Evolutionary conservation across 2,113 vertebrate genomes (phyloP), one percentile per base, ranked within the genome.

Genomic region (Crocuta crocuta): DNA sequence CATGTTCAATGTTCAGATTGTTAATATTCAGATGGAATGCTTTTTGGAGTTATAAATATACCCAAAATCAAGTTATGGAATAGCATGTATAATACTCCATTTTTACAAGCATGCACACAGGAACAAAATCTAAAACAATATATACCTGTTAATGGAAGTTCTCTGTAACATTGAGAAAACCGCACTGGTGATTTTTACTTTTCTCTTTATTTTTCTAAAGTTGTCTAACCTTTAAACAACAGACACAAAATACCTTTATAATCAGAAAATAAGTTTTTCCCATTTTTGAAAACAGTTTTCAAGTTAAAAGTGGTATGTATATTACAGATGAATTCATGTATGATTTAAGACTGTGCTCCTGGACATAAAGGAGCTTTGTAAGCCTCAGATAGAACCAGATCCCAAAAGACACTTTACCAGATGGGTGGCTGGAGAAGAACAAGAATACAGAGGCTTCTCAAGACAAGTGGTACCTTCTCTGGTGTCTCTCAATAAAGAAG

Each of bases 261-360:
- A 92, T 70, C 33, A 92, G 71, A 97, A 95, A 89, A 55, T 48
- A 91, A 4, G 23, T 58, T 65, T 83, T 31, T 43, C 1, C 28
- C 48, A 76, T 68, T 96, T 73, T 92, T 58, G 43, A 80, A 96
- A 66, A 89, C 1, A 74, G 15, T 17, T 90, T 86, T 89, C 28
- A 65, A 92, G 79, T 95, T 95, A 48, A 94, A 97, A 97, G 4
- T 78, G 86, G 17, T 31, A 85, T 91, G 93, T 91, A 70, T 73
- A 83, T 61, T 55, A 68, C 0, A 65, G 79, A 70, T 91, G 58
- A 79, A 79, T 39, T 33, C 68, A 66, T 15, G 4, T n/a, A 33
- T 73, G 31, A 91, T 26, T 93, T 55, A 53, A 17, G 33, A 82
- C 66, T 45, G 11, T 45, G 26, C 43, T 74, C 48, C 80, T 63